Evolutionary conservation across 2,888 invertebrate species (phyloP), one percentile per base, ranked within the genome.

Genomic region (Lithophane leautieri): DNA sequence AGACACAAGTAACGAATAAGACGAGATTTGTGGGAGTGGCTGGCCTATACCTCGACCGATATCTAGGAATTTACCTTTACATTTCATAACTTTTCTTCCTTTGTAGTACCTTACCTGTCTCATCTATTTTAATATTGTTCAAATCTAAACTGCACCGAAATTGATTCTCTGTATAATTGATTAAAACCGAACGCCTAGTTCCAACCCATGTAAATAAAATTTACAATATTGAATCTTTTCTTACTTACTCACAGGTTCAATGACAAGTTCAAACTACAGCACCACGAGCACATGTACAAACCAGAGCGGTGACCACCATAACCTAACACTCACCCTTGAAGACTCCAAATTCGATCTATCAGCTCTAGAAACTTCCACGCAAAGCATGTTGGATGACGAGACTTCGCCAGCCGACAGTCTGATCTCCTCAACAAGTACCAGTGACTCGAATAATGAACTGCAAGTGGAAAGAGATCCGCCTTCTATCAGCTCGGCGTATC

Each of bases 331-430:
- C 8, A 97, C 97, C 1, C 97, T 98, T 56, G 98, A 98, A 89
- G 98, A 98, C 90, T 97, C 97, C 4, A 98, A 98, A 88, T 98
- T 98, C 87, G 98, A 98, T 76, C 97, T 98, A 90, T 98, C 98
- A 4, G 97, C 98, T 67, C 96, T 97, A 67, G 98, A 97, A 81
- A 97, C 97, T 28, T 98, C 97, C 61, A 97, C 97, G 0, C 97
- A 97, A 60, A 97, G 97, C 76, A 93, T 98, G 52, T 95, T 98
- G 50, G 98, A 98, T 83, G 98, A 98, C 88, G 98, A 98, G 91
- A 98, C 98, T 0, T 98, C 98, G 0, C 98, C 98, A 22, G 98
- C 98, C 0, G 98, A 98, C 87, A 98, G 98, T 90, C 94, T 98
- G 69, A 97, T 98, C 81, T 97, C 97, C 56, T 97, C 97, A 0